These are phyloP conservation scores for Drosophila willistoni DNA, from an alignment of 1,140 invertebrate species.

Conservation along the genomic window DNA sequence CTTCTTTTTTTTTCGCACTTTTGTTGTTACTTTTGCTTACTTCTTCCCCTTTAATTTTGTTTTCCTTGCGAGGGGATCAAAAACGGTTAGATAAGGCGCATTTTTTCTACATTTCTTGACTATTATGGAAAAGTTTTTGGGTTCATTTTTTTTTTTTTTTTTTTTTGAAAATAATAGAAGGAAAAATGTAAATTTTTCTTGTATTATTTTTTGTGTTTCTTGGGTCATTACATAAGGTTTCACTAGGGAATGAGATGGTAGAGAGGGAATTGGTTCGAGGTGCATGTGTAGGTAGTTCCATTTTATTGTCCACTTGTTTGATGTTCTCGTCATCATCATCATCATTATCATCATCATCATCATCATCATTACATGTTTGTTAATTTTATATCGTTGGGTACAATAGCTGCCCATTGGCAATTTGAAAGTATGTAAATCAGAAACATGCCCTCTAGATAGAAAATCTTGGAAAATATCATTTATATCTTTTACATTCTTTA, in stretches of 20 bases:
- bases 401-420: background rate
- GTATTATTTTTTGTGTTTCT: background rate
- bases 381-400: background rate
- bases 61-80: background rate
- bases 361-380: slow-evolving; percentile 2
- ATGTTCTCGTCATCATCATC: background rate
- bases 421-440: background rate
- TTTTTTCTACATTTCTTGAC: slow-evolving; percentile 5
- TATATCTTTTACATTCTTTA: too few relatives aligned
- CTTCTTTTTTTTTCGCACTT: slow-evolving; percentile 2
- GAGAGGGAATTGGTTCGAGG: background rate
- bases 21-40: slow-evolving; percentile 8
- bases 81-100: slow-evolving; percentile 10
- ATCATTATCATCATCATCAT: too few relatives aligned
- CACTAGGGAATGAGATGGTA: background rate
- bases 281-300: background rate
- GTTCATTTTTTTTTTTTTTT: background rate
- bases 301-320: slow-evolving; percentile 17
- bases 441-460: background rate
- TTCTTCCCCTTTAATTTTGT: background rate
- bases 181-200: slow-evolving; percentile 11
- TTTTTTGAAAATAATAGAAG: background rate
- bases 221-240: slow-evolving; percentile 1
- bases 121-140: slow-evolving; percentile 22
- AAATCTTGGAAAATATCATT: too few relatives aligned